A percentile compares a stretch with the other conserved stretches of the same genome.
phyloP scores from a whole-genome alignment of 2,888 invertebrate species.

The Fragum fragum region DNA sequence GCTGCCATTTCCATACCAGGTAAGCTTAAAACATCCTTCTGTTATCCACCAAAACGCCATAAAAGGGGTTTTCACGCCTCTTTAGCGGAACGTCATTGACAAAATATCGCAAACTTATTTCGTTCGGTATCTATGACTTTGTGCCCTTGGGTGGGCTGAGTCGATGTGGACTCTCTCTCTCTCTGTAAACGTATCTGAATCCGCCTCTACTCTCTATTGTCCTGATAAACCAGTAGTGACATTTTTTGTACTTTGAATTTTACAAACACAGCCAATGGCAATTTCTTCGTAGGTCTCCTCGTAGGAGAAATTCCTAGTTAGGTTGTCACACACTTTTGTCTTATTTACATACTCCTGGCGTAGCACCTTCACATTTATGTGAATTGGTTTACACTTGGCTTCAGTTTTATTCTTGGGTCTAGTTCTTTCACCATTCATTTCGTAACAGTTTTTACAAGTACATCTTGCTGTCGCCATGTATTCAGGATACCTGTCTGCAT shows the following conservation, averaged over 20 bases:
- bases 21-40: too few species aligned
- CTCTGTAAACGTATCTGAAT: too few species aligned
- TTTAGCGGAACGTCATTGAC: too few species aligned
- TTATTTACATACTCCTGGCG: not conserved
- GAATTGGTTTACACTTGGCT: not conserved
- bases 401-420: not conserved
- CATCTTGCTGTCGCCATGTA: slow-evolving; percentile 22
- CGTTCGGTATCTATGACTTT: too few species aligned
- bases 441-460: slow-evolving; percentile 3
- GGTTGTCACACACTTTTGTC: not conserved
- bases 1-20: too few species aligned
- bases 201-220: too few species aligned
- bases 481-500: not conserved
- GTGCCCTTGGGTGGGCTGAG: too few species aligned
- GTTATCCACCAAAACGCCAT: too few species aligned
- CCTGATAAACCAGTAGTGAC: not conserved
- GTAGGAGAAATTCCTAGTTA: not conserved
- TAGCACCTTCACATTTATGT: slow-evolving; percentile 9
- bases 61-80: too few species aligned
- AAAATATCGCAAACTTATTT: too few species aligned
- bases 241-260: not conserved
- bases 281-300: not conserved
- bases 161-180: too few species aligned
- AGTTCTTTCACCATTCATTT: not conserved
- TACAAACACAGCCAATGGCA: not conserved